Evolutionary conservation across 2,113 vertebrate species (phyloP), one percentile per base, ranked within the genome.

Genomic region (Grallaria varia): DNA sequence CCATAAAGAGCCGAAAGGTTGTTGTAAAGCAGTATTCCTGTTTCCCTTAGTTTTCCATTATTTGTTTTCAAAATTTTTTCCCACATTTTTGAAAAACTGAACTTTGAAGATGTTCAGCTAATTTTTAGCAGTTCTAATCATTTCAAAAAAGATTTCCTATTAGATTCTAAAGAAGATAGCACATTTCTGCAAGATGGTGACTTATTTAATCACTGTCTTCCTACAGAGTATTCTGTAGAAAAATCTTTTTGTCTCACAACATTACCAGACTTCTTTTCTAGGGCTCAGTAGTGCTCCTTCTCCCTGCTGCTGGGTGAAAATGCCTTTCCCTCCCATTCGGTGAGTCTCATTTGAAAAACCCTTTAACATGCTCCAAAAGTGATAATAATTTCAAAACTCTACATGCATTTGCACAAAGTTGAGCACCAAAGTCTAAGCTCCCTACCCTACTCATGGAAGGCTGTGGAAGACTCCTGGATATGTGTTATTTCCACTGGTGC

Each of bases 361-460:
- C 14, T 87, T 63, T n/a, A 44, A 76, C 0, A 0, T 13, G 45
- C 42, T 13, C 14, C 20, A 27, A 33, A 23, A 72, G n/a, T 14
- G 40, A 53, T 33, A 25, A 35, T 23, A 49, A 19, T 18, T 49
- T 25, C 2, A 5, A 21, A 80, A 81, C 39, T 16, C 8, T 22
- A 53, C 0, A 0, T 2, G 14, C 25, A 14, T 55, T 84, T 47
- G 4, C 45, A 31, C 6, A 12, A 55, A 75, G 19, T 24, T 33
- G n/a, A 39, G 27, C 37, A 60, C 21, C 47, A 50, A 7, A 35
- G 21, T 58, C 24, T 58, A 56, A 79, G 64, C 6, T 53, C n/a
- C 53, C 10, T 21, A 20, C 3, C 12, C 6, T 40, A 6, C 21
- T 13, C 52, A 24, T 4, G 37, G 39, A 69, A 55, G 18, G 10